phyloP scores from a whole-genome alignment of 2,113 vertebrate genomes.

The Myotis brandtii region DNA sequence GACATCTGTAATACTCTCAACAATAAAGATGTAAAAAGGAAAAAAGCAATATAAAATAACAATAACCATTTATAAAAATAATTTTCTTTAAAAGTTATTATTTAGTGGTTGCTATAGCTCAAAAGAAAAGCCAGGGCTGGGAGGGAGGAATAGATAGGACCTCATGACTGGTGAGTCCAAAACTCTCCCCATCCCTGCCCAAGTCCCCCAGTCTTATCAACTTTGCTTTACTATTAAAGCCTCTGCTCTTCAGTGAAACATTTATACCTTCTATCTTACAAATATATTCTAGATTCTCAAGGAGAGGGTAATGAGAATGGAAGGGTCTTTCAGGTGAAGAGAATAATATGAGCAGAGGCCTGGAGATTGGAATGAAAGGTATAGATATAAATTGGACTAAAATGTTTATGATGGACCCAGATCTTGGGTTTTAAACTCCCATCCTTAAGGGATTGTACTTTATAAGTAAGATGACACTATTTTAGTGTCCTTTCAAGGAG shows the following conservation, averaged over 20 bases:
- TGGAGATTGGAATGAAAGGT: background rate
- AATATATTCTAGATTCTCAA: conserved; percentile 1
- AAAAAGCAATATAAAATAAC: background rate
- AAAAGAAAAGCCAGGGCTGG: background rate
- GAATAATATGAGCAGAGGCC: background rate
- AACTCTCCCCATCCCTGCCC: background rate
- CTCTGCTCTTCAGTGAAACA: background rate
- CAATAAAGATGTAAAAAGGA: too few relatives aligned
- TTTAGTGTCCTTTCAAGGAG: background rate
- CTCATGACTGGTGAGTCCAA: background rate
- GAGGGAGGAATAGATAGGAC: background rate
- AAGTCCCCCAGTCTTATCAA: background rate
- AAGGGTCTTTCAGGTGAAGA: background rate
- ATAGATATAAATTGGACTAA: background rate
- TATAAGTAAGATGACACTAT: background rate
- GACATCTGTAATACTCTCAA: too few relatives aligned
- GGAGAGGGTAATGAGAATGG: background rate
- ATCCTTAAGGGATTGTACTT: background rate
- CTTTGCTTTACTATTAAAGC: background rate
- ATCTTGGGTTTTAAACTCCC: background rate
- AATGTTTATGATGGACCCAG: background rate
- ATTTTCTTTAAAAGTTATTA: background rate
- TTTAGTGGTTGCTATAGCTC: background rate
- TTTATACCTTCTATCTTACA: conserved; percentile 34
- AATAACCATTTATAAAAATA: background rate